These are phyloP conservation scores for Cantharis lateralis DNA, from an alignment of 2,888 invertebrate genomes.

Conservation along the genomic window DNA sequence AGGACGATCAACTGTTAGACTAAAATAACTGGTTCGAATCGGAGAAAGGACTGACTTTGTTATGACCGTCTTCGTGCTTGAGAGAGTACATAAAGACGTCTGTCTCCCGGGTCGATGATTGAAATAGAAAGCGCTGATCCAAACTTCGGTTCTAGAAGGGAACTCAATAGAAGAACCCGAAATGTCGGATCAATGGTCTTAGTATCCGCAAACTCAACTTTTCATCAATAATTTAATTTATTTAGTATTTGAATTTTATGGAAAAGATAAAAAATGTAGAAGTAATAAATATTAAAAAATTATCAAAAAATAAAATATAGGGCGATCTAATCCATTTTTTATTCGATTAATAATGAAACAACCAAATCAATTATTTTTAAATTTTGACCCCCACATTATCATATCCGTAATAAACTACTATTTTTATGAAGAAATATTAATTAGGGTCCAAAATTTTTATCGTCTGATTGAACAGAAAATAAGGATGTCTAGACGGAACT, in stretches of 20 bases:
- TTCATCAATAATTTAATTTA: no score
- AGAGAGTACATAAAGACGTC: no score
- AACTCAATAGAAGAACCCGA: neutral
- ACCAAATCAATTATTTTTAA: neutral
- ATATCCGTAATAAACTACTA: neutral
- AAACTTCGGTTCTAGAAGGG: no score
- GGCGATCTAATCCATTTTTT: neutral
- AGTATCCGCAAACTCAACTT: no score
- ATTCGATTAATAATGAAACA: neutral
- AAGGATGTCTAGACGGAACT: conserved; percentile 4
- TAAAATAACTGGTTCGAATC: no score
- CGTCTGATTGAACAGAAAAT: neutral
- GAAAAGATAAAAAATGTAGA: neutral
- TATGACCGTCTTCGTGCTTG: no score
- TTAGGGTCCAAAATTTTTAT: neutral
- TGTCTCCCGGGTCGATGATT: no score
- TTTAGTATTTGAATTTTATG: no score
- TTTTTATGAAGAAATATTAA: neutral
- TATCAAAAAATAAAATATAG: neutral
- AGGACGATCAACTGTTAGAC: no score
- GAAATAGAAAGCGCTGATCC: no score
- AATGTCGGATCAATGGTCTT: no score
- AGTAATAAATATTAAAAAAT: neutral
- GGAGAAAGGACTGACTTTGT: no score
- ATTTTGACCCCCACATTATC: neutral